Evolutionary conservation across 2,113 vertebrate genomes (phyloP).

Genomic region (Grammomys dolichurus): DNA sequence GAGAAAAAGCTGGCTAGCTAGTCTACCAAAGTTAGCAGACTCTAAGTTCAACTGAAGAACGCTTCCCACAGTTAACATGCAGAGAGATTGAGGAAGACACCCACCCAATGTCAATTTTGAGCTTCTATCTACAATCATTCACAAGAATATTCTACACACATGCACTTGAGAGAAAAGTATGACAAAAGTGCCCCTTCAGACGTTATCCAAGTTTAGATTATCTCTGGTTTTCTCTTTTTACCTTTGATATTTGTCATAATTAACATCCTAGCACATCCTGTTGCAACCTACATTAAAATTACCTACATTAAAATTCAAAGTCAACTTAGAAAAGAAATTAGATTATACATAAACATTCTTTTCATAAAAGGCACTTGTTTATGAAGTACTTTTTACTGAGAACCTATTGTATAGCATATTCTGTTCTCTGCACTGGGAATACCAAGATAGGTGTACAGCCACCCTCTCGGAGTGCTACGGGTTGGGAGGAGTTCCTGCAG

Average conservation of each 20-base stretch:
- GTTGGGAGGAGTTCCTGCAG: not conserved
- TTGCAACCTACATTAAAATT: not conserved
- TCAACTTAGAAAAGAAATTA: not conserved
- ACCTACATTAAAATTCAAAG: not conserved
- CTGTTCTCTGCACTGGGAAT: not conserved
- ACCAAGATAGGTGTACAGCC: not conserved
- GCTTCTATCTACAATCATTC: not conserved
- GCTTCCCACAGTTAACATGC: not conserved
- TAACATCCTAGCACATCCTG: not conserved
- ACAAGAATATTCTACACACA: not conserved
- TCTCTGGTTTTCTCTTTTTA: not conserved
- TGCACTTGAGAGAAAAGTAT: not conserved
- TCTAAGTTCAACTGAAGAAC: not conserved
- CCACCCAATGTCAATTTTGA: not conserved
- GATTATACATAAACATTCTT: not conserved
- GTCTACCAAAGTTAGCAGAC: not conserved
- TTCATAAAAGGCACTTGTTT: slow-evolving; percentile 7
- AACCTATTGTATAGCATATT: not conserved
- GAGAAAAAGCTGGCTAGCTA: not conserved
- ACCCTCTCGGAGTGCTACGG: not conserved
- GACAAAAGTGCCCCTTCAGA: not conserved
- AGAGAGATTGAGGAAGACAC: not conserved
- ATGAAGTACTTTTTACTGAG: not conserved
- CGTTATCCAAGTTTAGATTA: not conserved
- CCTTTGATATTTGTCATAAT: not conserved